Evolutionary conservation across 1,140 invertebrate genomes (phyloP), one percentile per base, ranked within the genome.

Genomic region (Asbolus verrucosus): DNA sequence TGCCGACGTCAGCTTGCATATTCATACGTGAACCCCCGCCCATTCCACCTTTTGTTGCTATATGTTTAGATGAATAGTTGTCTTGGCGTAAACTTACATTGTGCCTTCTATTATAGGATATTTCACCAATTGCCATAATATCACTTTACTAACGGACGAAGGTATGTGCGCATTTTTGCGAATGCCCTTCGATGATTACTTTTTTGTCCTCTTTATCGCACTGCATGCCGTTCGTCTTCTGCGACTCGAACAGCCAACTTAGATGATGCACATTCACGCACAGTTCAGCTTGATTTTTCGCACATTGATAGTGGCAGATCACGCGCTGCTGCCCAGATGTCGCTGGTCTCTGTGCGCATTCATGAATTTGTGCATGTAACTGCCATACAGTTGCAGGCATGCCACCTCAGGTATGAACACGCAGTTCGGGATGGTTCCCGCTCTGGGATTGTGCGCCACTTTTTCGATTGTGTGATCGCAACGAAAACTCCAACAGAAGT

Each of bases 81-180:
- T 54, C 36, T 68, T 68, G 50, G 67, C 38, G 33, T 30, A 66
- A 65, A 67, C 69, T 73, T 71, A 77, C 60, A 69, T 68, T 54
- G 67, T 69, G 69, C 71, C 73, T 79, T 78, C 75, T 77, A 78
- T 80, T 80, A 75, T 80, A 80, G 78, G 78, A 77, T 80, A 77
- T 80, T 78, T 74, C 78, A 80, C 78, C 78, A 80, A 79, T 80
- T 80, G 78, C 76, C 77, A 80, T 78, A 80, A 79, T 80, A 79
- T 80, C 75, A 79, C 78, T 76, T 76, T 80, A 73, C 74, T 76
- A 75, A 79, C 75, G 73, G 78, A 80, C 70, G 78, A 80, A 80
- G 78, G 78, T 80, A 80, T 77, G 78, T 79, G 76, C 67, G 67
- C 67, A 65, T 63, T 72, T 69, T 67, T 67, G 27, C 65, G 65